Evolutionary conservation across 1,140 invertebrate genomes (phyloP), one percentile per base, ranked within the genome.

Genomic region (Achroia grisella): DNA sequence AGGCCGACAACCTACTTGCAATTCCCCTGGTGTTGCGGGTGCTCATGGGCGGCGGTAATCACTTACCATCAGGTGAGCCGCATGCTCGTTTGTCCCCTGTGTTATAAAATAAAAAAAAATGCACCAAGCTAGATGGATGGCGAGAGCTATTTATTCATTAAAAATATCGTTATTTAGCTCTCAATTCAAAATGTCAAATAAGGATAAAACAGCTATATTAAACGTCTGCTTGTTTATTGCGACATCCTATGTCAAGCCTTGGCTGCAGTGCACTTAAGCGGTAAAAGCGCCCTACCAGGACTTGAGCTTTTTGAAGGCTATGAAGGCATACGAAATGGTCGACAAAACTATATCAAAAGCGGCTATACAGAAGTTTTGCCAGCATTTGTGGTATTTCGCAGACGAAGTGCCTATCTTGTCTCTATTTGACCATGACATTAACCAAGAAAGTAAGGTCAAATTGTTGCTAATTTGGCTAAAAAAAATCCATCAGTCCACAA

Each of bases 191-290:
- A 27, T 9, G 10, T 9, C 37, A n/a, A 27, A 23, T 8, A 13
- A 36, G 12, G 12, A 8, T 5, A 9, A 13, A 36, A 36, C 12
- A 36, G 14, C 14, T 13, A 4, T 15, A 10, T 39, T 39, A 39
- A 9, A 23, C n/a, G 27, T 14, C 37, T 39, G 15, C 34, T 10
- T 36, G 34, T 36, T 36, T 11, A 36, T 39, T 9, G 37, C n/a
- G 11, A 14, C 14, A 39, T 39, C 37, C 37, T n/a, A 39, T 27
- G 37, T 39, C 37, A 39, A 39, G n/a, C 17, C 14, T 8, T 39
- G 35, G 13, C 10, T 37, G 10, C 35, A 37, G 12, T 37, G 35
- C 13, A 37, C n/a, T 37, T 37, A 8, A 15, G 35, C 35, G n/a
- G 35, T 15, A 12, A 37, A 37, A 15, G 11, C 35, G 4, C 10